Evolutionary conservation across 2,797 vertebrate species (phyloP).

Genomic region (Poeciliopsis infans): DNA sequence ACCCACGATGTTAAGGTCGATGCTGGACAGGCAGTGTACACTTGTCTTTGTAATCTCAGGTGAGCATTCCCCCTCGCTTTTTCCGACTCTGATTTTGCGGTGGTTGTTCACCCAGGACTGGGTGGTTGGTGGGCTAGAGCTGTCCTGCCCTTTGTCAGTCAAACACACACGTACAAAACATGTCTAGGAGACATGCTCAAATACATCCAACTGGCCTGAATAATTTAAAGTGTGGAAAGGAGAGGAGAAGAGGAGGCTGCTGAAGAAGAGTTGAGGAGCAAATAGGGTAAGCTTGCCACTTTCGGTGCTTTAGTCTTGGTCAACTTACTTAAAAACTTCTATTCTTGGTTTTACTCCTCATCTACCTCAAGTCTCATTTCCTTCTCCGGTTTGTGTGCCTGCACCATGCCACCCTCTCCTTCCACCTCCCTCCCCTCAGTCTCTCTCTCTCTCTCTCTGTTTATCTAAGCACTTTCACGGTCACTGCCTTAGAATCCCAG

Average conservation of each 20-base stretch:
- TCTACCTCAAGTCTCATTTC: conserved; percentile 64
- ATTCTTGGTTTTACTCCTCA: conserved; percentile 48
- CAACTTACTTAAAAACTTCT: conserved; percentile 62
- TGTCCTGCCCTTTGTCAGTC: conserved; percentile 23
- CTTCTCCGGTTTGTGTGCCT: conserved; percentile 50
- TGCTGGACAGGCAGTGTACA: conserved; percentile 32
- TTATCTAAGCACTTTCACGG: conserved; percentile 89
- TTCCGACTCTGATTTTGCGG: conserved; percentile 33
- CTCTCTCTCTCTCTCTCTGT: conserved; percentile 68
- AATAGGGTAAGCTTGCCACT: conserved; percentile 40
- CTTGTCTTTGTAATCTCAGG: conserved; percentile 37
- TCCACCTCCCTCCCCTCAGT: conserved; percentile 32
- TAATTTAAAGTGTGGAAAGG: conserved; percentile 64
- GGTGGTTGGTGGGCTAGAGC: conserved; percentile 22
- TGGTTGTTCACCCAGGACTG: conserved; percentile 40
- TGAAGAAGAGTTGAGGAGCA: conserved; percentile 36
- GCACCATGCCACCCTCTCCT: conserved; percentile 56
- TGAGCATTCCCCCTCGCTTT: conserved; percentile 26
- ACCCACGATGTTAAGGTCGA: conserved; percentile 57
- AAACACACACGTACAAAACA: conserved; percentile 40
- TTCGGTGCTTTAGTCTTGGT: conserved; percentile 41
- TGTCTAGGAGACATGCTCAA: conserved; percentile 57
- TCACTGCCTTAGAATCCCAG: conserved; percentile 86
- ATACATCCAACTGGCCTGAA: conserved; percentile 64
- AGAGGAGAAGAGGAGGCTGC: conserved; percentile 24